These are phyloP conservation scores for Epirrhoe alternata DNA, from an alignment of 2,888 invertebrate species.

Conservation along the genomic window DNA sequence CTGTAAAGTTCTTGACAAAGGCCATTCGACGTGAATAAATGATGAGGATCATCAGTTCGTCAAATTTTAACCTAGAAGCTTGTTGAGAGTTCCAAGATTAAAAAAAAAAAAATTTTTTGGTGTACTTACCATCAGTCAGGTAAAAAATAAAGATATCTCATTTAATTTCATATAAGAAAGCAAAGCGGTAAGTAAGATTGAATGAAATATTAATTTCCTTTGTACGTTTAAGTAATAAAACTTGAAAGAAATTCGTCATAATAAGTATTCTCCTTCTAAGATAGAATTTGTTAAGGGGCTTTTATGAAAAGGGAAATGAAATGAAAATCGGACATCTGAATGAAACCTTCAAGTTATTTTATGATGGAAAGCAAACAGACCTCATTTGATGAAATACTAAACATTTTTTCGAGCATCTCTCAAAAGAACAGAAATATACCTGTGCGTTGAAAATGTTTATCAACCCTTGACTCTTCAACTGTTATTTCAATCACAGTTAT, in stretches of 20 bases:
- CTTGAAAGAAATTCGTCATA: constrained; percentile 18
- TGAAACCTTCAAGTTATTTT: constrained; percentile 7
- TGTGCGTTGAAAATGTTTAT: constrained; percentile 12
- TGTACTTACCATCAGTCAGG: neutral
- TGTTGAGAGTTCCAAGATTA: no score
- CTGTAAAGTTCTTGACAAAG: no score
- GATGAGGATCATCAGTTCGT: neutral
- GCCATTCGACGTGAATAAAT: no score
- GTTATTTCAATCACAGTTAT: constrained; percentile 30
- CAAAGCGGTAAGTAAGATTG: constrained; percentile 19
- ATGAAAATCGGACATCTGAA: constrained; percentile 14
- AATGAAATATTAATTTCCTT: constrained; percentile 31
- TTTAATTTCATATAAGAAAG: constrained; percentile 12
- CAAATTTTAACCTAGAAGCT: neutral
- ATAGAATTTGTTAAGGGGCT: constrained; percentile 16
- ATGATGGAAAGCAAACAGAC: constrained; percentile 21
- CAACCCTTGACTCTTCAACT: constrained; percentile 9
- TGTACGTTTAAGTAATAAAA: constrained; percentile 26
- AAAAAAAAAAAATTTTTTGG: no score
- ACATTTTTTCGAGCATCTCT: neutral
- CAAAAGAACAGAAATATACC: constrained; percentile 6
- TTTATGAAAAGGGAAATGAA: constrained; percentile 18
- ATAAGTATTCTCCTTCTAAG: constrained; percentile 16
- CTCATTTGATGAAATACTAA: constrained; percentile 13
- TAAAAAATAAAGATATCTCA: constrained; percentile 15